Evolutionary conservation across 2,113 vertebrate species (phyloP).

Genomic region (Phalacrocorax pelagicus): DNA sequence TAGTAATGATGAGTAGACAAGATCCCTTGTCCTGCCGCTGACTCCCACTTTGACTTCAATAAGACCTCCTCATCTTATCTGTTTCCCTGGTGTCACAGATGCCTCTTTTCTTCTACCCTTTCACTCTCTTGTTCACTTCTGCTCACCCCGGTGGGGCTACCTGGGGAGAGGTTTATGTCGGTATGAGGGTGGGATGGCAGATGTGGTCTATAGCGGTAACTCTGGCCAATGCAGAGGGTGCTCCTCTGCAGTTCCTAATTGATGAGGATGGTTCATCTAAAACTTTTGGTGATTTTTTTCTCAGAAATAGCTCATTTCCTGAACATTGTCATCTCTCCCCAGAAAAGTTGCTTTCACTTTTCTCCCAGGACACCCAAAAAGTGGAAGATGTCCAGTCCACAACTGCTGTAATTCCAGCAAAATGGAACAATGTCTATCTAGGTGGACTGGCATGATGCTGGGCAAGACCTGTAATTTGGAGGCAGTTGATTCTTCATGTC

Average conservation of each 20-base stretch:
- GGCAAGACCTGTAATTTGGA: not conserved
- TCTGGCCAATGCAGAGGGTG: fast-evolving
- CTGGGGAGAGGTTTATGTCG: not conserved
- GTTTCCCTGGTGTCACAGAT: not conserved
- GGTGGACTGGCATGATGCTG: not conserved
- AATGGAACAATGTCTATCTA: not conserved
- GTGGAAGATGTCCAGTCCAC: not conserved
- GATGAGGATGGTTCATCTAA: not conserved
- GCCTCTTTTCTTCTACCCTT: not conserved
- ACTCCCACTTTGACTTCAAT: not conserved
- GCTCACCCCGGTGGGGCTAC: not conserved
- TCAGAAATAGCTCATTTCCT: not conserved
- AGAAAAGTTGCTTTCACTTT: not conserved
- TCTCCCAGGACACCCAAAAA: not conserved
- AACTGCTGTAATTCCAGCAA: not conserved
- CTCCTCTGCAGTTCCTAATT: not conserved
- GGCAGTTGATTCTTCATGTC: fast-evolving
- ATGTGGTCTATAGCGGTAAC: not conserved
- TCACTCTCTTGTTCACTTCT: not conserved
- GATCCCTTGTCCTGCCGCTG: not conserved
- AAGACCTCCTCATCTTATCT: not conserved
- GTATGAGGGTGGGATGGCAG: not conserved
- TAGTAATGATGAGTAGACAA: not conserved
- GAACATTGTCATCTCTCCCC: not conserved
- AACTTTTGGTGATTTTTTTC: not conserved